Conservation (phyloP, 30 jellyfish, hydroid and myxozoan species). For the Pseudorhiza aurosa region DNA sequence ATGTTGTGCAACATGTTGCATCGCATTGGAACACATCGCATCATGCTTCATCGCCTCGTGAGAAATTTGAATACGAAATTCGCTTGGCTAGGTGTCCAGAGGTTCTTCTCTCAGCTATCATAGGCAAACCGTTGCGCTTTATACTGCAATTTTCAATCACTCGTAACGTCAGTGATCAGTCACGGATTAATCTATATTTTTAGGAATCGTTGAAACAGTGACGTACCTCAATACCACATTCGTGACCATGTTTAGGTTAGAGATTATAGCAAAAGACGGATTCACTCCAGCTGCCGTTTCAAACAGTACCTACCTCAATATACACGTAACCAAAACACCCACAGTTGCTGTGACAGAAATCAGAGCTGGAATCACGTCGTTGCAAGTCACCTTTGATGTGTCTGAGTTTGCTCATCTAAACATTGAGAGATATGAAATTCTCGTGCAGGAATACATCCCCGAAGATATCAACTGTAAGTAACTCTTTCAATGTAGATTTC, state of each 20-base stretch:
- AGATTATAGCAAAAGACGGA: constrained; percentile 78
- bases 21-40: no score
- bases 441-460: constrained; percentile 76
- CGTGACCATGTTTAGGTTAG: constrained; percentile 30
- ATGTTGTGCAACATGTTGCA: no score
- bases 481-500: no score
- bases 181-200: neutral
- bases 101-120: no score
- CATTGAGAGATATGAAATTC: constrained; percentile 44
- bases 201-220: constrained; percentile 70
- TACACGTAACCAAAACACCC: constrained; percentile 72
- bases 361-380: constrained; percentile 63
- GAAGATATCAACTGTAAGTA: constrained; percentile 66
- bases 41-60: no score
- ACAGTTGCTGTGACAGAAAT: constrained; percentile 19
- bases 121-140: no score
- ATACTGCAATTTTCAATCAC: no score
- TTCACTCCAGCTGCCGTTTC: constrained; percentile 75
- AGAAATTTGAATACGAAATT: no score
- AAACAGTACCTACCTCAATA: constrained; percentile 26
- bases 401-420: constrained; percentile 58
- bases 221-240: constrained; percentile 44
- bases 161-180: no score
- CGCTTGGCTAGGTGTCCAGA: no score
- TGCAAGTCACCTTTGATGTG: constrained; percentile 52